Evolutionary conservation across 2,113 vertebrate genomes (phyloP).

Genomic region (Gopherus flavomarginatus): DNA sequence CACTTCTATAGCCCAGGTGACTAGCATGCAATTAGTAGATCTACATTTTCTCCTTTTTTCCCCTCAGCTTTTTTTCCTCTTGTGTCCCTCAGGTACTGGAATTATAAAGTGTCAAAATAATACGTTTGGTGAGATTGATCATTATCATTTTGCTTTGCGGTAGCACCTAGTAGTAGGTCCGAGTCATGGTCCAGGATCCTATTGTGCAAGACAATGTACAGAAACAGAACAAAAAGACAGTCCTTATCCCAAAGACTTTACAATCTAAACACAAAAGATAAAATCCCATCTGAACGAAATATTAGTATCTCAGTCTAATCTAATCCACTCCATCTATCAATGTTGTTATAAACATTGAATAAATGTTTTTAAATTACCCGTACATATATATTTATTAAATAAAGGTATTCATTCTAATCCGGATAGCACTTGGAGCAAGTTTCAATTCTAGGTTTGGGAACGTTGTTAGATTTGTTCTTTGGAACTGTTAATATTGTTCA

Average conservation of each 20-base stretch:
- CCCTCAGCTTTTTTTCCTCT: background rate
- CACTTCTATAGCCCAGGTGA: background rate
- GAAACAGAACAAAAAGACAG: background rate
- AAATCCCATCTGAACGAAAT: background rate
- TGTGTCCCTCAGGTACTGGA: background rate
- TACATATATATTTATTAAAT: background rate
- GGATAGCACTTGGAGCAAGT: background rate
- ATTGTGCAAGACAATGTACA: background rate
- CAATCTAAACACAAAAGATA: background rate
- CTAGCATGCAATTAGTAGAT: fast-evolving
- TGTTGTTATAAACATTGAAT: background rate
- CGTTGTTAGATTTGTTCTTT: background rate
- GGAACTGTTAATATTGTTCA: slow-evolving; percentile 26
- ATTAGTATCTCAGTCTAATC: background rate
- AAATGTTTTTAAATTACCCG: background rate
- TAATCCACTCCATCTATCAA: background rate
- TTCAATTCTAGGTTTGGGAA: background rate
- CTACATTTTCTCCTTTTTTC: fast-evolving
- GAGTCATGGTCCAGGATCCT: background rate
- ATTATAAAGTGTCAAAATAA: background rate
- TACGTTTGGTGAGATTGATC: background rate
- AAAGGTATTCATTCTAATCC: background rate
- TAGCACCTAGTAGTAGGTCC: background rate
- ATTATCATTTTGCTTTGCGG: background rate
- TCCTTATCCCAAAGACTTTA: background rate